A percentile compares a stretch with the other conserved stretches of the same genome.
Conservation (phyloP, 2,797 vertebrate species). For the Danio kyathit region DNA sequence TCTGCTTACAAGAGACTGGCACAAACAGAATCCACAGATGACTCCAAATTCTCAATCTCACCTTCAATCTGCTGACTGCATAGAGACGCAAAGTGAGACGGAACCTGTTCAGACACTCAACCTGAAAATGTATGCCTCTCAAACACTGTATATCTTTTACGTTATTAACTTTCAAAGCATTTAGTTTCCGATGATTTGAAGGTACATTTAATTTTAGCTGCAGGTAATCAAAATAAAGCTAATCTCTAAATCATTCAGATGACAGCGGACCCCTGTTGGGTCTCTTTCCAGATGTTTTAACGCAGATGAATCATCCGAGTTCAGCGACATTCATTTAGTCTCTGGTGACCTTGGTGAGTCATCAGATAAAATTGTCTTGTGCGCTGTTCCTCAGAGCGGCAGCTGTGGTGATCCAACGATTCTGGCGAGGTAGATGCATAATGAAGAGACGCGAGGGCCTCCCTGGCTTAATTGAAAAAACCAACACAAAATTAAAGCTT, state of each 20-base stretch:
- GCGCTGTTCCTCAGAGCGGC: constrained; percentile 71
- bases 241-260: constrained; percentile 40
- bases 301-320: constrained; percentile 66
- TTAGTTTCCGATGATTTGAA: constrained; percentile 57
- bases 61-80: constrained; percentile 5
- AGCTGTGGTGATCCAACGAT: constrained; percentile 76
- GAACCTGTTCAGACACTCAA: constrained; percentile 52
- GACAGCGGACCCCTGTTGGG: constrained; percentile 59
- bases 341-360: constrained; percentile 40
- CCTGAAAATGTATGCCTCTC: constrained; percentile 74
- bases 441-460: constrained; percentile 64
- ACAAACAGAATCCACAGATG: not conserved
- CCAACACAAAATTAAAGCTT: constrained; percentile 35
- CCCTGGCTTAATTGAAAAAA: constrained; percentile 63
- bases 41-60: not conserved
- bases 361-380: constrained; percentile 56
- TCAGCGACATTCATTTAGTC: constrained; percentile 59
- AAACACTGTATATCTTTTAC: constrained; percentile 59
- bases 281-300: constrained; percentile 71
- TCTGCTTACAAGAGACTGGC: constrained; percentile 31
- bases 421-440: constrained; percentile 70
- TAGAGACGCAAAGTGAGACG: constrained; percentile 33
- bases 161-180: constrained; percentile 55
- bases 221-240: constrained; percentile 29
- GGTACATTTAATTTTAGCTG: constrained; percentile 15